A percentile compares a stretch with the other conserved stretches of the same genome.
Conservation (phyloP, 1,140 invertebrate species). For the Papilio helenus region DNA sequence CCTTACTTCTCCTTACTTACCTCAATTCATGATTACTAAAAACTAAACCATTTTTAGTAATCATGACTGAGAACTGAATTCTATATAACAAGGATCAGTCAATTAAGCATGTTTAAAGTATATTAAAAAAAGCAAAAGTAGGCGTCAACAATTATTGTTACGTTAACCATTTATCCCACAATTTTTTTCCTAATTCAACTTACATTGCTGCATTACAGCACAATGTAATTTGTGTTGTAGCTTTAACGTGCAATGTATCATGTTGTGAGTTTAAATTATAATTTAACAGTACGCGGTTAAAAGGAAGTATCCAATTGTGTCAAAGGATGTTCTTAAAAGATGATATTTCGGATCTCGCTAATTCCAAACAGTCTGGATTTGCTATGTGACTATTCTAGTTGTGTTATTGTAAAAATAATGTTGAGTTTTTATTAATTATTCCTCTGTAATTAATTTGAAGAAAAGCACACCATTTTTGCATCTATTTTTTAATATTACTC, state of each 20-base stretch:
- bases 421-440: neutral
- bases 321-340: neutral
- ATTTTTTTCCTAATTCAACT: neutral
- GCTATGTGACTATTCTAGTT: neutral
- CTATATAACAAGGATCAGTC: neutral
- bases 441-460: too few species aligned
- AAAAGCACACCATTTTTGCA: too few species aligned
- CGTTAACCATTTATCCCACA: neutral
- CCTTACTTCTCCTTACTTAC: too few species aligned
- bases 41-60: neutral
- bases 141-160: neutral
- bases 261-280: neutral
- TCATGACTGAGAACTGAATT: neutral
- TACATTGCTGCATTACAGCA: neutral
- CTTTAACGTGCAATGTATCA: neutral
- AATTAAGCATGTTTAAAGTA: neutral
- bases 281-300: neutral
- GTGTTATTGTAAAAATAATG: neutral
- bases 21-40: too few species aligned
- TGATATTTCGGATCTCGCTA: neutral
- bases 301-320: conserved; percentile 42
- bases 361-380: conserved; percentile 4
- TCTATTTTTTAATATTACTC: too few species aligned
- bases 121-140: neutral
- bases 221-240: conserved; percentile 2